phyloP scores from a whole-genome alignment of 2,797 vertebrate species.

The Gastrophryne carolinensis region DNA sequence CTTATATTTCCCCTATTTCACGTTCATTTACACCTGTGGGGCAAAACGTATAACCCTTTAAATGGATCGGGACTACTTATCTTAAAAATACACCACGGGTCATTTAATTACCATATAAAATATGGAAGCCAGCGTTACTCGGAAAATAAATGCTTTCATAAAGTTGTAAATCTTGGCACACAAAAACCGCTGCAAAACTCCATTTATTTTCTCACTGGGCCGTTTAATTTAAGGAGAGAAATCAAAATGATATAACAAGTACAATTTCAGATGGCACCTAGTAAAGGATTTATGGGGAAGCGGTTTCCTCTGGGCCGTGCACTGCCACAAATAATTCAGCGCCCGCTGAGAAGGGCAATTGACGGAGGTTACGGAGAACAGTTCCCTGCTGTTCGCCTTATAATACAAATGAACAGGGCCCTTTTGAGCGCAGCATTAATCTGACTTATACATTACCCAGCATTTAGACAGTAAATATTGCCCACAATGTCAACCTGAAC shows the following conservation, averaged over 20 bases:
- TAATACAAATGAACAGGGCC: conserved; percentile 15
- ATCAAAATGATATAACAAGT: not conserved
- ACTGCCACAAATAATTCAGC: conserved; percentile 23
- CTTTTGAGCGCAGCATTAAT: conserved; percentile 23
- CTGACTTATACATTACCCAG: conserved; percentile 20
- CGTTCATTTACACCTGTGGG: too few relatives aligned
- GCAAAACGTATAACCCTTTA: too few relatives aligned
- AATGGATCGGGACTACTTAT: too few relatives aligned
- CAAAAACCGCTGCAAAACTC: not conserved
- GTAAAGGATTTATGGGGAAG: conserved; percentile 21
- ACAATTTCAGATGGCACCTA: conserved; percentile 13
- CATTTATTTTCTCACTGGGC: not conserved
- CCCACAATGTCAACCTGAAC: conserved; percentile 17
- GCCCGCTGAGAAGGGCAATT: conserved; percentile 26
- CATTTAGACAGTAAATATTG: conserved; percentile 22
- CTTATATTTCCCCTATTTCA: too few relatives aligned
- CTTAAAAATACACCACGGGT: too few relatives aligned
- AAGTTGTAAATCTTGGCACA: not conserved
- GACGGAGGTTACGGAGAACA: conserved; percentile 5
- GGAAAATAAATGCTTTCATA: not conserved
- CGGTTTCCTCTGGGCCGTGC: conserved; percentile 5
- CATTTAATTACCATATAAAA: too few relatives aligned
- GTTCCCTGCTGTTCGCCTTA: conserved; percentile 10
- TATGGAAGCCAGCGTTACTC: too few relatives aligned
- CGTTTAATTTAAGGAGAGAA: not conserved